phyloP scores from a whole-genome alignment of 2,888 invertebrate species.

The Octodonta nipae region DNA sequence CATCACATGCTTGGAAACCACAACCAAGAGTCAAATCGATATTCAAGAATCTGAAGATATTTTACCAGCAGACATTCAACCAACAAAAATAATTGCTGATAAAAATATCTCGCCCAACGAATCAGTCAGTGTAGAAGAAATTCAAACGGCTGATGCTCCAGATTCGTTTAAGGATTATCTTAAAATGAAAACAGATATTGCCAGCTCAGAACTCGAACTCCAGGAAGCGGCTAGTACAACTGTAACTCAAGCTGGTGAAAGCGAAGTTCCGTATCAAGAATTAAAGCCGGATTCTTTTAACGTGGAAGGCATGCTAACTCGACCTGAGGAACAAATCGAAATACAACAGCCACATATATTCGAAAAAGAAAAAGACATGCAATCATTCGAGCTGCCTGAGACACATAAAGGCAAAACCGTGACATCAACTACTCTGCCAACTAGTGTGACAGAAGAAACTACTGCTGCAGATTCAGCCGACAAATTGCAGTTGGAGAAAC shows the following conservation, averaged over 20 bases:
- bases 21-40: constrained; percentile 44
- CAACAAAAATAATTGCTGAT: constrained; percentile 43
- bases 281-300: constrained; percentile 29
- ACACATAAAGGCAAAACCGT: constrained; percentile 39
- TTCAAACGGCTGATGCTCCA: constrained; percentile 43
- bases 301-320: constrained; percentile 36
- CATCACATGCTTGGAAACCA: constrained; percentile 44
- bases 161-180: constrained; percentile 40
- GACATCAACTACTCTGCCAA: constrained; percentile 39
- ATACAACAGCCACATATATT: constrained; percentile 48
- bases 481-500: constrained; percentile 15
- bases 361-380: constrained; percentile 51
- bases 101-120: constrained; percentile 45
- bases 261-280: constrained; percentile 40
- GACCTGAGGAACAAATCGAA: constrained; percentile 47
- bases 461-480: constrained; percentile 35
- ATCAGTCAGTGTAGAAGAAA: constrained; percentile 46
- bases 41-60: constrained; percentile 54
- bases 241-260: constrained; percentile 49
- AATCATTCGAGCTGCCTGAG: constrained; percentile 39
- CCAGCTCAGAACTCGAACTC: constrained; percentile 42
- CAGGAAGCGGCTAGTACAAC: constrained; percentile 51
- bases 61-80: constrained; percentile 40
- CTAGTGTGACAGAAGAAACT: constrained; percentile 38
- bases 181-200: constrained; percentile 42